A percentile compares a stretch with the other conserved stretches of the same genome.
Evolutionary conservation across 1,140 invertebrate species (phyloP).

Genomic region (Sweltsa coloradensis): DNA sequence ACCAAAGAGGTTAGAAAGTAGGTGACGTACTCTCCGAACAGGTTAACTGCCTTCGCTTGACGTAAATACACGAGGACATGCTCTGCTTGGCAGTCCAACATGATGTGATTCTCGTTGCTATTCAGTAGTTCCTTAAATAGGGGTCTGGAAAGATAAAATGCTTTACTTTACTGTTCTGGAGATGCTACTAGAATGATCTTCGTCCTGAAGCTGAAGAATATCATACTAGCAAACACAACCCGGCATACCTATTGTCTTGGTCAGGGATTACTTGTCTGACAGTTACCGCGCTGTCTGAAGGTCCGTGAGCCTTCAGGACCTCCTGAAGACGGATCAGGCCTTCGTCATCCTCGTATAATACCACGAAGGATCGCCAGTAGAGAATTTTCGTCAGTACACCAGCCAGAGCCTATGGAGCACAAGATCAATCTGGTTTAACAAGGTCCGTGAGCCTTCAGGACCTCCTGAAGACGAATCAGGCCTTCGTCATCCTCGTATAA

Average conservation of each 20-base stretch:
- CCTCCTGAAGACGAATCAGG: slow-evolving; percentile 38
- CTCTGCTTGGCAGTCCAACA: slow-evolving; percentile 63
- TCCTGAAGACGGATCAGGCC: slow-evolving; percentile 40
- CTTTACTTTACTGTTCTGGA: neutral
- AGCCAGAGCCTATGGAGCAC: slow-evolving; percentile 26
- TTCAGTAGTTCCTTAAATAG: slow-evolving; percentile 65
- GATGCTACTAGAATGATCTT: neutral
- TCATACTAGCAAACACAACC: neutral
- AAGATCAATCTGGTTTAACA: slow-evolving; percentile 21
- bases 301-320: slow-evolving; percentile 32
- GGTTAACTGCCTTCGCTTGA: slow-evolving; percentile 69
- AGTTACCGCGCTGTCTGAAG: slow-evolving; percentile 20
- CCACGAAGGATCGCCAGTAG: slow-evolving; percentile 35
- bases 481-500: slow-evolving; percentile 39
- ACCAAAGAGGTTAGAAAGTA: slow-evolving; percentile 45
- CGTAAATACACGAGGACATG: slow-evolving; percentile 51
- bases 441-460: slow-evolving; percentile 32
- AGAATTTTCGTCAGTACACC: slow-evolving; percentile 33
- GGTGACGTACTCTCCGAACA: slow-evolving; percentile 58
- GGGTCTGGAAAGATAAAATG: slow-evolving; percentile 32
- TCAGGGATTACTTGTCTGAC: slow-evolving; percentile 26
- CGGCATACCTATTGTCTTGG: slow-evolving; percentile 5
- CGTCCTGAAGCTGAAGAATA: neutral
- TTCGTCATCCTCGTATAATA: slow-evolving; percentile 39
- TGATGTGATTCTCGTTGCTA: slow-evolving; percentile 55